Conservation (phyloP, 2,888 invertebrate genomes). For the Notocelia uddmanniana region DNA sequence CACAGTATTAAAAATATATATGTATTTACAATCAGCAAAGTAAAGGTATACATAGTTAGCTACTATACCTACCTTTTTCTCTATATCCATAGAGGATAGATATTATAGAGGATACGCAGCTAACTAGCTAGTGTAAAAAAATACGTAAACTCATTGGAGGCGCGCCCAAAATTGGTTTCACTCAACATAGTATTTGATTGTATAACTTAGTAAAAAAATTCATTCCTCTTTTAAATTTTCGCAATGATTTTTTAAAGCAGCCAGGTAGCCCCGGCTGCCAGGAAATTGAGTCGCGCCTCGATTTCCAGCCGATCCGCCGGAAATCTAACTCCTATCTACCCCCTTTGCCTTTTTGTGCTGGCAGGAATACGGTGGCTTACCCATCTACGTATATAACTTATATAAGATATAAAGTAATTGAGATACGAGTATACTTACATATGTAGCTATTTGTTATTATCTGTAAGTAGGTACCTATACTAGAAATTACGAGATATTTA, state of each 20-base stretch:
- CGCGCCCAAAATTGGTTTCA: no score
- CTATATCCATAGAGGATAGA: no score
- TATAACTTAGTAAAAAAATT: not conserved
- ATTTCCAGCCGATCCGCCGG: conserved; percentile 51
- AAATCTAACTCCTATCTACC: conserved; percentile 40
- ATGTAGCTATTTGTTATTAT: not conserved
- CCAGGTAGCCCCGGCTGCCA: conserved; percentile 42
- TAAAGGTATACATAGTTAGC: no score
- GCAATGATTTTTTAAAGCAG: conserved; percentile 14
- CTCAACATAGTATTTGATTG: not conserved
- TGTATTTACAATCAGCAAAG: no score
- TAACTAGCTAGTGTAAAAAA: no score
- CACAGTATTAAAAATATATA: no score
- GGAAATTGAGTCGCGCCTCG: conserved; percentile 52
- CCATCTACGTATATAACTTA: not conserved
- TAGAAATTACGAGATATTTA: no score
- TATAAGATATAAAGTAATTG: not conserved
- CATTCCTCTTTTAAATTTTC: not conserved
- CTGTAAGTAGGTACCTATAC: no score
- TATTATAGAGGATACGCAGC: no score
- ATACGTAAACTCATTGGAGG: no score
- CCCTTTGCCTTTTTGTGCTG: conserved; percentile 20
- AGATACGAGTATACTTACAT: not conserved
- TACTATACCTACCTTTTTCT: no score
- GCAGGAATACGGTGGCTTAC: conserved; percentile 5